Evolutionary conservation across 2,888 invertebrate genomes (phyloP), one percentile per base, ranked within the genome.

Genomic region (Ametastegia equiseti): DNA sequence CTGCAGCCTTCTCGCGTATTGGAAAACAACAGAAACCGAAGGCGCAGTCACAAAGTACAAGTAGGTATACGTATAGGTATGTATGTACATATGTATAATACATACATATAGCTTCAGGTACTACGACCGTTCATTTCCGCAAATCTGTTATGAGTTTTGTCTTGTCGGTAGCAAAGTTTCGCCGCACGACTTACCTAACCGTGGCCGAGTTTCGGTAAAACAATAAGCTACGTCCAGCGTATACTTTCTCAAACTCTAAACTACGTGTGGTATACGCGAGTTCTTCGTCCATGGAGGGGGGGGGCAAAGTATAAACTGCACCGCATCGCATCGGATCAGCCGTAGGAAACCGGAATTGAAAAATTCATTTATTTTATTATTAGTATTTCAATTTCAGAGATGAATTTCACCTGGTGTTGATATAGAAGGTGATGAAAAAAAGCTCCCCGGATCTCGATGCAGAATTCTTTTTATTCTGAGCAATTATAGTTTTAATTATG

Each of bases 81-180:
- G 15, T 45, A 45, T 45, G 15, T 45, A 45, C n/a, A n/a, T n/a
- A n/a, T n/a, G n/a, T n/a, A n/a, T n/a, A n/a, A n/a, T n/a, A n/a
- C n/a, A n/a, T n/a, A n/a, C n/a, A n/a, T n/a, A n/a, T n/a, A n/a
- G n/a, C n/a, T n/a, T n/a, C n/a, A n/a, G n/a, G n/a, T n/a, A 27
- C 23, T 71, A 11, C 63, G 75, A 39, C 27, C 78, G 39, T 78
- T 78, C 78, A 78, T 78, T 78, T 78, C 78, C 78, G 78, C 60
- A 60, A 78, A 78, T 78, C 78, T 63, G 78, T 78, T 78, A 78
- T 60, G 78, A 78, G 78, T 78, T 78, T 78, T 63, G 78, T 78
- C 78, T 78, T 78, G 9, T 78, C 78, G 5, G 60, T 60, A 60
- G 23, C 60, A 78, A 78, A 78, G 78, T 78, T 78, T 63, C 60